phyloP scores from a whole-genome alignment of 1,140 invertebrate species.

The Ips nitidus region DNA sequence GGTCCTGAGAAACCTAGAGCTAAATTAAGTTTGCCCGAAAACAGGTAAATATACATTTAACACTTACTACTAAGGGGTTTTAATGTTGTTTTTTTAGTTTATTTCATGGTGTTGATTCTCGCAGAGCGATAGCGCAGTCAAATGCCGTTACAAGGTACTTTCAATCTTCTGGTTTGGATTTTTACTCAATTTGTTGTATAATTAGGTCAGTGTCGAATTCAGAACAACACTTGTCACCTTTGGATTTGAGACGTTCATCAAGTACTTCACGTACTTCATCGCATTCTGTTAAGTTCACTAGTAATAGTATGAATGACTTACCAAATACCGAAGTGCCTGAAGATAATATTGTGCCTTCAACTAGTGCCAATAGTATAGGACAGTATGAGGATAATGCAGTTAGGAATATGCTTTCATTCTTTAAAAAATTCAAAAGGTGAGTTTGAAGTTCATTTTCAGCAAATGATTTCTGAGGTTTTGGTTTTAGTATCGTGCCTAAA shows the following conservation, averaged over 20 bases:
- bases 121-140: too few relatives aligned
- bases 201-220: too few relatives aligned
- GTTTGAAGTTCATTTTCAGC: neutral
- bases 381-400: conserved; percentile 22
- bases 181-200: too few relatives aligned
- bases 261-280: neutral
- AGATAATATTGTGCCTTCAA: conserved; percentile 34
- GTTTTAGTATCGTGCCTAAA: too few relatives aligned
- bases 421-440: conserved; percentile 32
- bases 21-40: conserved; percentile 28
- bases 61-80: too few relatives aligned
- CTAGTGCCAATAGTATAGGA: conserved; percentile 36
- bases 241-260: too few relatives aligned
- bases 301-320: conserved; percentile 28
- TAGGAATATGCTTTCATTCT: conserved; percentile 22
- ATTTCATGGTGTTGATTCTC: too few relatives aligned
- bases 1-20: neutral
- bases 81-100: too few relatives aligned
- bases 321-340: conserved; percentile 23
- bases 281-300: conserved; percentile 36
- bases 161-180: too few relatives aligned
- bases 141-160: too few relatives aligned
- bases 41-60: conserved; percentile 8
- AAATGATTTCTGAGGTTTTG: too few relatives aligned
- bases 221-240: too few relatives aligned